Evolutionary conservation across 2,888 invertebrate species (phyloP).

Genomic region (Apodemia duryi): DNA sequence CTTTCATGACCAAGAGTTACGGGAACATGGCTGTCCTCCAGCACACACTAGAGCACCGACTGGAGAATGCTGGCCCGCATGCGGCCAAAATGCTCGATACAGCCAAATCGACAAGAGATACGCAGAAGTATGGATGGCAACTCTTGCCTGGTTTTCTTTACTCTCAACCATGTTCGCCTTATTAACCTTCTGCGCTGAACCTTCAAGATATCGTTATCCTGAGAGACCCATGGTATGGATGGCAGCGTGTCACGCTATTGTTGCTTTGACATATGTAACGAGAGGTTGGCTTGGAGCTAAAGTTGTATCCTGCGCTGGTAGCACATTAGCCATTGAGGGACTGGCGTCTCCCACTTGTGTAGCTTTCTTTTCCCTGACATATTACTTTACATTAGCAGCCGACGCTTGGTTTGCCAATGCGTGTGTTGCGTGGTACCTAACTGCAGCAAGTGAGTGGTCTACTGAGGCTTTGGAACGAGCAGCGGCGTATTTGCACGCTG

Average conservation of each 20-base stretch:
- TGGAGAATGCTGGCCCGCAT: constrained; percentile 81
- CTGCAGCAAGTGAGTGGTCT: constrained; percentile 95
- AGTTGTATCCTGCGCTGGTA: constrained; percentile 53
- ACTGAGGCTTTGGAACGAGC: constrained; percentile 94
- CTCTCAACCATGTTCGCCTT: constrained; percentile 90
- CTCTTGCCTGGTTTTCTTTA: constrained; percentile 88
- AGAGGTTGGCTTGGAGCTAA: constrained; percentile 80
- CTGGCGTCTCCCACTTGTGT: constrained; percentile 81
- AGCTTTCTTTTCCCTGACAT: constrained; percentile 85
- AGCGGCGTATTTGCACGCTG: constrained; percentile 90
- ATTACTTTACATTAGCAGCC: constrained; percentile 89
- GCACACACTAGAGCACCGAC: constrained; percentile 79
- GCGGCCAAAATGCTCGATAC: constrained; percentile 85
- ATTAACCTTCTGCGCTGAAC: constrained; percentile 93
- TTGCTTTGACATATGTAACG: constrained; percentile 86
- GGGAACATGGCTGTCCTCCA: constrained; percentile 77
- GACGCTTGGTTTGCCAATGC: constrained; percentile 94
- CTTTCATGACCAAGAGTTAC: constrained; percentile 51
- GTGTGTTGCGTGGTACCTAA: constrained; percentile 93
- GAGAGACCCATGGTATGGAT: constrained; percentile 95
- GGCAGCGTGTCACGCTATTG: constrained; percentile 91
- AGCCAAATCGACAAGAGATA: constrained; percentile 83
- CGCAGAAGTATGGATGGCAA: constrained; percentile 86
- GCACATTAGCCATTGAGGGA: constrained; percentile 68
- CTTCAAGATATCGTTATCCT: constrained; percentile 93